These are phyloP conservation scores for Erpornis zantholeuca DNA, from an alignment of 2,113 vertebrate genomes.

Conservation along the genomic window DNA sequence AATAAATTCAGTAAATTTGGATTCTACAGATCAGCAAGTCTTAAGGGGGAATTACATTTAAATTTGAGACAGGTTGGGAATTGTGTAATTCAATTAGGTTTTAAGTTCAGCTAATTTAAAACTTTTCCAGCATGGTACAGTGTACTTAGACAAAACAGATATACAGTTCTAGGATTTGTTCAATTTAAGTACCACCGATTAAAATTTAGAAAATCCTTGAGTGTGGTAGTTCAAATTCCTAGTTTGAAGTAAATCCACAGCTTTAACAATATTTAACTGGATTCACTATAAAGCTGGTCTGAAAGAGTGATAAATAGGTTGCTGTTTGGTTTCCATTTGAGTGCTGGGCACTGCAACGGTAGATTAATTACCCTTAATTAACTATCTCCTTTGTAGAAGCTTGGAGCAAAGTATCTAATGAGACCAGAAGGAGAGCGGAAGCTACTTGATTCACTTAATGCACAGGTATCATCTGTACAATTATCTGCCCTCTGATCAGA, in stretches of 20 bases:
- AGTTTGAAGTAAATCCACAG: not conserved
- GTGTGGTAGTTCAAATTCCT: not conserved
- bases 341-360: not conserved
- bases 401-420: slow-evolving; percentile 32
- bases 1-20: not conserved
- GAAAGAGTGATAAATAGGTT: slow-evolving; percentile 30
- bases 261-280: not conserved
- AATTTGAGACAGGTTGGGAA: not conserved
- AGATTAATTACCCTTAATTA: slow-evolving; percentile 61
- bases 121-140: not conserved
- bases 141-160: not conserved
- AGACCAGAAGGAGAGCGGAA: not conserved
- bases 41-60: not conserved
- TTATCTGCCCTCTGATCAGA: not conserved
- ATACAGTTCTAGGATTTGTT: not conserved
- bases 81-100: not conserved
- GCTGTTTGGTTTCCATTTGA: not conserved
- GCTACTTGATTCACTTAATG: not conserved
- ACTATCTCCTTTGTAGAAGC: slow-evolving; percentile 1
- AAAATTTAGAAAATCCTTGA: not conserved
- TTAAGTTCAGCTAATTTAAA: not conserved
- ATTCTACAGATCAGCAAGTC: not conserved
- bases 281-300: not conserved
- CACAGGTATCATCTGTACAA: not conserved
- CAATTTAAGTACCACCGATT: not conserved